These are phyloP conservation scores for Drosophila pseudoobscura DNA, from an alignment of 1,140 invertebrate genomes.

Conservation along the genomic window DNA sequence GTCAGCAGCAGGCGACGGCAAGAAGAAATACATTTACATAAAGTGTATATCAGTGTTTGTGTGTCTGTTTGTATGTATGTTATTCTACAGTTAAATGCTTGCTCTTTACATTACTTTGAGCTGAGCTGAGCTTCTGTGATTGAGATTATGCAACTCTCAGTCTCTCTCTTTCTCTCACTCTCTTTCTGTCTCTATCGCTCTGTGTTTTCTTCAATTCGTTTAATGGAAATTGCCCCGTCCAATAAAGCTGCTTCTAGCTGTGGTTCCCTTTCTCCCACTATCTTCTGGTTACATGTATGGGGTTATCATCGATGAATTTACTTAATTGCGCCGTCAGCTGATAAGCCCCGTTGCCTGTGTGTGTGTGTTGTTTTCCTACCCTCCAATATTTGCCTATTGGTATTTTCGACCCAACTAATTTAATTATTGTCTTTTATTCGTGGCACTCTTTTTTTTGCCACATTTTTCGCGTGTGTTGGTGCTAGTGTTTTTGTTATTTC, in stretches of 20 bases:
- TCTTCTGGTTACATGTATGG: background rate
- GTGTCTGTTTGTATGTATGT: conserved; percentile 7
- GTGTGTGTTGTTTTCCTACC: too few relatives aligned
- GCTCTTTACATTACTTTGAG: conserved; percentile 26
- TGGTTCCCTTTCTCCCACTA: background rate
- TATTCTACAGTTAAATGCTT: conserved; percentile 35
- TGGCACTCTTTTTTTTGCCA: conserved; percentile 42
- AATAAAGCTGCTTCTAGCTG: background rate
- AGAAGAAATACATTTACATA: conserved; percentile 6
- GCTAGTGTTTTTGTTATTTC: background rate
- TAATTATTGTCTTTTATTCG: conserved; percentile 44
- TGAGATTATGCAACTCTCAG: conserved; percentile 47
- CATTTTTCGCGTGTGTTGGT: conserved; percentile 7
- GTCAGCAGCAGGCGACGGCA: conserved; percentile 37
- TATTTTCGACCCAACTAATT: conserved; percentile 18
- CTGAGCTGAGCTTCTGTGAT: conserved; percentile 20
- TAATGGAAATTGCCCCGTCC: conserved; percentile 26
- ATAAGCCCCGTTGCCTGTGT: background rate
- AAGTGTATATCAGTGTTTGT: conserved; percentile 5
- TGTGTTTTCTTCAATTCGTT: conserved; percentile 24
- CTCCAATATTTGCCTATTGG: too few relatives aligned
- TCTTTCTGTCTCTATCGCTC: background rate
- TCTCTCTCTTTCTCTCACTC: conserved; percentile 9
- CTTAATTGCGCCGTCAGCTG: conserved; percentile 7
- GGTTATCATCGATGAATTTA: conserved; percentile 1